Conservation (phyloP, 2,888 invertebrate species). For the Ceriagrion tenellum region DNA sequence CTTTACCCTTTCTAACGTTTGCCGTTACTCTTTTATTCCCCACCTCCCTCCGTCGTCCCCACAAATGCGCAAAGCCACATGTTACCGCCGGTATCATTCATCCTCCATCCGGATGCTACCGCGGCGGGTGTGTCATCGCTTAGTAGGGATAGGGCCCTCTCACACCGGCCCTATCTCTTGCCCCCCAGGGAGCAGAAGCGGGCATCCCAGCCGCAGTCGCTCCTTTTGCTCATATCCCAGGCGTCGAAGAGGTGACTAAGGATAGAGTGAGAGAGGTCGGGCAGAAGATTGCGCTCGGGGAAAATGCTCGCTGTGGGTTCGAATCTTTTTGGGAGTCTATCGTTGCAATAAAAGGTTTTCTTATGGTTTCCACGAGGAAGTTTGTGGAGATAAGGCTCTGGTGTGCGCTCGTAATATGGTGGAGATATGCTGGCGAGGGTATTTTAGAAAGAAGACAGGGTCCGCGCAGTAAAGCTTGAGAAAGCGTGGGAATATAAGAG, state of each 20-base stretch:
- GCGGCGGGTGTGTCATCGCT: not conserved
- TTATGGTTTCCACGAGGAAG: conserved; percentile 18
- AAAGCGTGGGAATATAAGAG: not conserved
- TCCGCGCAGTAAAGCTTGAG: not conserved
- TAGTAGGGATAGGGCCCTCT: not conserved
- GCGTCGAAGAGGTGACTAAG: conserved; percentile 30
- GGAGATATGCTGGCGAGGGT: not conserved
- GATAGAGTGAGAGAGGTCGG: not conserved
- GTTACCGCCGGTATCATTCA: not conserved
- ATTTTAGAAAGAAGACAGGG: not conserved
- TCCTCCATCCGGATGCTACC: not conserved
- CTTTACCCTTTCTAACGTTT: not conserved
- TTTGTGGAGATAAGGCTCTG: not conserved
- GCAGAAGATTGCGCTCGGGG: conserved; percentile 19
- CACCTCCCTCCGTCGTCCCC: not conserved
- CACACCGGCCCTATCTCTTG: not conserved
- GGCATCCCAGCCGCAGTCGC: not conserved
- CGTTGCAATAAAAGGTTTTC: conserved; percentile 34
- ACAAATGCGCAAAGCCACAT: not conserved
- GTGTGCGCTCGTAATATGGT: not conserved
- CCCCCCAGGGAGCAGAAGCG: not conserved
- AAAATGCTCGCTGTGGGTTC: not conserved
- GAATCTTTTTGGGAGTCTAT: not conserved
- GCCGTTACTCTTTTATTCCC: not conserved
- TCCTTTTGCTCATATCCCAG: conserved; percentile 20